Evolutionary conservation across 2,113 vertebrate genomes (phyloP).

Genomic region (Mirounga angustirostris): DNA sequence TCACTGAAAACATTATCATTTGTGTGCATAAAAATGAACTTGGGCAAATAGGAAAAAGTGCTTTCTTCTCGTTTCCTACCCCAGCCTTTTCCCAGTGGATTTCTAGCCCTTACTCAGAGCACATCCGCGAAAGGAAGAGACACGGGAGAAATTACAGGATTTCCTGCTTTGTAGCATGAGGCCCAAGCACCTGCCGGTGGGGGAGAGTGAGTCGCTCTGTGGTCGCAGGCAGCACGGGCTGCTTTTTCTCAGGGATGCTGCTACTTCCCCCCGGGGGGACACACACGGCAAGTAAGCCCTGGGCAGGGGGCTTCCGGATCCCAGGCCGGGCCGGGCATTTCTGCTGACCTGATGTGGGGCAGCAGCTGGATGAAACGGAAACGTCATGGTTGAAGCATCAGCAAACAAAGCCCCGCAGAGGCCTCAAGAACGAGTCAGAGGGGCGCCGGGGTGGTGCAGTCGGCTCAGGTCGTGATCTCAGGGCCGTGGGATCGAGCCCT

Average conservation of each 20-base stretch:
- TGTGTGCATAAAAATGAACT: background rate
- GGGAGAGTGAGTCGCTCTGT: too few species aligned
- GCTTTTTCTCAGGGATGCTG: background rate
- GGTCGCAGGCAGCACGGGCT: background rate
- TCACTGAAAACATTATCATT: background rate
- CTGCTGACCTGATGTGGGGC: too few species aligned
- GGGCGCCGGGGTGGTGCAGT: too few species aligned
- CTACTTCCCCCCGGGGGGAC: background rate
- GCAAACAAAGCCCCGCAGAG: background rate
- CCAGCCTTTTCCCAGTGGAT: too few species aligned
- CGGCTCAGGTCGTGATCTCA: too few species aligned
- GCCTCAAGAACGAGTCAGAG: background rate
- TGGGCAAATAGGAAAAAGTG: background rate
- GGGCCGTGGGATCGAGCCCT: too few species aligned
- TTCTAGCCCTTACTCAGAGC: background rate
- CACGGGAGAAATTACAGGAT: too few species aligned
- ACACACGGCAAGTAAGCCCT: too few species aligned
- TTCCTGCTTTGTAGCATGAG: background rate
- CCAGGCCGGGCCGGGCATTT: rapidly evolving
- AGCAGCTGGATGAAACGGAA: background rate
- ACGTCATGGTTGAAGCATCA: background rate
- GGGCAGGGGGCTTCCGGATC: background rate
- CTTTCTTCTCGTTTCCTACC: background rate
- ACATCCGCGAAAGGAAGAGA: too few species aligned
- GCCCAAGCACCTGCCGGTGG: background rate